Evolutionary conservation across 2,113 vertebrate species (phyloP), one percentile per base, ranked within the genome.

Genomic region (Eira barbara): DNA sequence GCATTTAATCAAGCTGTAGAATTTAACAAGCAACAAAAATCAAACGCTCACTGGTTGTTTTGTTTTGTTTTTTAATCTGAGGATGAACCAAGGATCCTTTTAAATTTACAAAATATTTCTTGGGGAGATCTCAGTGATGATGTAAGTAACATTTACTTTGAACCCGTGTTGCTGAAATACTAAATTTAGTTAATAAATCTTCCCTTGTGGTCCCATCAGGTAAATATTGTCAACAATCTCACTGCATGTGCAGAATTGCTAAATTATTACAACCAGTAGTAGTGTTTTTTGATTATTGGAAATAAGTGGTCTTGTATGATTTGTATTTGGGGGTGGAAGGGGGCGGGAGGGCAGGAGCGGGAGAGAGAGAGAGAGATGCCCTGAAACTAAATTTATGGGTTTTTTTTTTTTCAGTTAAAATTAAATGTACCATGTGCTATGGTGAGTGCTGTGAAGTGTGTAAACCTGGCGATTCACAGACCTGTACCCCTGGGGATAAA

Each of bases 151-250:
- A 94, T 86, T 98, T 96, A 57, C 87, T 94, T 94, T 88, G 45
- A 97, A 42, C 4, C 21, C 91, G 29, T 89, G 80, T 94, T 96
- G 39, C 71, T 92, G 29, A 71, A 90, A 94, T 88, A 39, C 27
- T 92, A 92, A 92, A 91, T 95, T 71, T 85, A 47, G 45, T 65
- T 95, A 82, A 95, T 89, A 96, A 95, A 96, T 96, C 76, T 97
- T 92, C 49, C 49, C 74, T 49, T 74, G 95, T 71, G 65, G 57
- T 82, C 71, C 34, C 17, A 92, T 85, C n/a, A 63, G 57, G 34
- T 83, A 90, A 90, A 97, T 92, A 39, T 59, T 96, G n/a, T 89
- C 55, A 69, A 88, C 25, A 21, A 91, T 45, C 6, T 88, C 6
- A 45, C 23, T 80, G 31, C 34, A 65, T 85, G n/a, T 94, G 3